phyloP scores from a whole-genome alignment of 1,140 invertebrate species.

The Drosophila nikananu region DNA sequence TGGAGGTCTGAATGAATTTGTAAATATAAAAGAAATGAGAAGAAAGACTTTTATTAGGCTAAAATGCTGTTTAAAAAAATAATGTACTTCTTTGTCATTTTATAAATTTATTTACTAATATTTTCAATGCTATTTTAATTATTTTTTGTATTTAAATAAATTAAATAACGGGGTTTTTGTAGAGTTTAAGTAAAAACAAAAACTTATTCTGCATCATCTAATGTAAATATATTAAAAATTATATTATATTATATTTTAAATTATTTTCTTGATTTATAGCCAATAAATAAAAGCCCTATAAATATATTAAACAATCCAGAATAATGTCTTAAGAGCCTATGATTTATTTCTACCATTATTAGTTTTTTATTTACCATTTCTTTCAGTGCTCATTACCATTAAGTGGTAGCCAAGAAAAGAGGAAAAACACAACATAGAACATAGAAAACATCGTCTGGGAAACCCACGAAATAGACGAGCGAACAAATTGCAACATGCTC shows the following conservation, averaged over 20 bases:
- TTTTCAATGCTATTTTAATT: background rate
- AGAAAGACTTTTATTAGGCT: background rate
- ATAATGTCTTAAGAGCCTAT: background rate
- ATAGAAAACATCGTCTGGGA: slow-evolving; percentile 42
- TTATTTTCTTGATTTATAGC: no score
- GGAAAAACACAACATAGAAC: slow-evolving; percentile 40
- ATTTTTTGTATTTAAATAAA: background rate
- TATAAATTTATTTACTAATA: background rate
- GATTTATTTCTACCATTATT: background rate
- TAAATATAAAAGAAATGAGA: background rate
- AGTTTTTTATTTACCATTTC: background rate
- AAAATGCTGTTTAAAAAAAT: no score
- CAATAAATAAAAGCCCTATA: background rate
- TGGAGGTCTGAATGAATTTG: no score
- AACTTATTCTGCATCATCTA: no score
- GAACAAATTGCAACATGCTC: slow-evolving; percentile 62
- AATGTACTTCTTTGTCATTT: background rate
- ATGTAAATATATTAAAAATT: no score
- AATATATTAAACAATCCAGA: background rate
- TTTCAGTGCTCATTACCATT: slow-evolving; percentile 6
- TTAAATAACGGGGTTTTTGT: background rate
- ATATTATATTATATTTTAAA: no score
- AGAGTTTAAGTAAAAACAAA: no score
- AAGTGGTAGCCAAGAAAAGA: slow-evolving; percentile 14
- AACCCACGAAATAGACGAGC: slow-evolving; percentile 42